These are phyloP conservation scores for Puntigrus tetrazona DNA, from an alignment of 2,113 vertebrate genomes.

Conservation along the genomic window DNA sequence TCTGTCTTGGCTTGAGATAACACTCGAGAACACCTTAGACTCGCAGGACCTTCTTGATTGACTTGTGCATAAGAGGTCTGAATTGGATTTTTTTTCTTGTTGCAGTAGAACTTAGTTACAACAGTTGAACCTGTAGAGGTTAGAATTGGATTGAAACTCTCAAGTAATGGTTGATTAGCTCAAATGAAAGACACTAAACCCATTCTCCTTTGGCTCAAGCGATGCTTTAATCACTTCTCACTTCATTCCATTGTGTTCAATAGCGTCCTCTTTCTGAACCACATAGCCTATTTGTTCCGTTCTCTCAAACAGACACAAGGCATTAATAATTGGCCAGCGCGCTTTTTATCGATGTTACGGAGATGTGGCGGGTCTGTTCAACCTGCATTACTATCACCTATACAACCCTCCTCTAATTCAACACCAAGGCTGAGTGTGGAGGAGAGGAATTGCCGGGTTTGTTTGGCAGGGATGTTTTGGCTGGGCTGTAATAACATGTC, in stretches of 20 bases:
- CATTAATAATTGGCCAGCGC: constrained; percentile 65
- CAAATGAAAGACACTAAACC: neutral
- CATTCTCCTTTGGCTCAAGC: constrained; percentile 1
- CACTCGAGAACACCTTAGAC: constrained; percentile 61
- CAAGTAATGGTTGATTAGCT: neutral
- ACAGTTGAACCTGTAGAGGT: neutral
- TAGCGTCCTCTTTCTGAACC: constrained; percentile 7
- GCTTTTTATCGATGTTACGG: constrained; percentile 45
- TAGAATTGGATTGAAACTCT: neutral
- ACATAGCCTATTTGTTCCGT: neutral
- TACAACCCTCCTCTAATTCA: constrained; percentile 12
- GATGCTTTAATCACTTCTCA: neutral
- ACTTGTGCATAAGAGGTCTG: neutral
- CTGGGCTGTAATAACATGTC: constrained; percentile 34
- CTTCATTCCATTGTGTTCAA: neutral
- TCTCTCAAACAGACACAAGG: constrained; percentile 53
- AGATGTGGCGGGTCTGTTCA: constrained; percentile 7
- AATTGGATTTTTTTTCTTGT: neutral
- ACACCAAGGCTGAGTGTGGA: constrained; percentile 10
- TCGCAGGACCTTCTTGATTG: constrained; percentile 53
- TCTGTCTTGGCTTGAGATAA: neutral
- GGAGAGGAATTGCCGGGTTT: neutral
- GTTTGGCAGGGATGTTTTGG: constrained; percentile 27
- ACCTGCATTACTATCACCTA: constrained; percentile 21
- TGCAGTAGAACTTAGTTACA: constrained; percentile 9